Evolutionary conservation across 2,888 invertebrate genomes (phyloP), one percentile per base, ranked within the genome.

Genomic region (Macaria notata): DNA sequence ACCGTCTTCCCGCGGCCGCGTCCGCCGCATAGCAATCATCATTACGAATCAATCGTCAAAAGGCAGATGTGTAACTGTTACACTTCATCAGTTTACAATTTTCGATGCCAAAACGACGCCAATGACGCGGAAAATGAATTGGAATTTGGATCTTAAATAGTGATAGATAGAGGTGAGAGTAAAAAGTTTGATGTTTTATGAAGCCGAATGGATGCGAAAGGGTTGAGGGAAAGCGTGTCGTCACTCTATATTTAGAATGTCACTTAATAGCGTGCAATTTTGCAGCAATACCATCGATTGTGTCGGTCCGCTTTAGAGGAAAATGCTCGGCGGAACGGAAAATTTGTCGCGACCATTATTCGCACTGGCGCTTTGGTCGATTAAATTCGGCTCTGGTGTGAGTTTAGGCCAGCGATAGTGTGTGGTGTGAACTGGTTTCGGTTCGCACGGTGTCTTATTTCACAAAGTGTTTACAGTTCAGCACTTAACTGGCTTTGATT

Each of bases 261-360:
- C 86, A 88, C 83, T 86, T 88, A 89, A 90, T 88, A 84, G 84
- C 80, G 79, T 76, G 84, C 88, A 86, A 88, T 90, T 88, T 87
- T 81, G 87, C 83, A 76, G 83, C 84, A 85, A 86, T 86, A 85
- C 75, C 78, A 79, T 76, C 83, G 83, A 89, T 89, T 89, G 88
- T 88, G 81, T 81, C 75, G 83, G 80, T 83, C 86, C 86, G 19
- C 87, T 84, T 87, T 86, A 85, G 77, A 90, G 88, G 86, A 86
- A 90, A 90, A 87, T 89, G 89, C 78, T 85, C 87, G 81, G 74
- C 82, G 83, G 82, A 78, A 85, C 79, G 88, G 88, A 91, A 91
- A 91, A 90, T 91, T 86, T 86, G 88, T 83, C 83, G 80, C 78
- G 69, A 79, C 85, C 78, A 88, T 88, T 89, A 87, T 86, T 85